Conservation (phyloP, 2,888 invertebrate species). For the Aquatica leii region DNA sequence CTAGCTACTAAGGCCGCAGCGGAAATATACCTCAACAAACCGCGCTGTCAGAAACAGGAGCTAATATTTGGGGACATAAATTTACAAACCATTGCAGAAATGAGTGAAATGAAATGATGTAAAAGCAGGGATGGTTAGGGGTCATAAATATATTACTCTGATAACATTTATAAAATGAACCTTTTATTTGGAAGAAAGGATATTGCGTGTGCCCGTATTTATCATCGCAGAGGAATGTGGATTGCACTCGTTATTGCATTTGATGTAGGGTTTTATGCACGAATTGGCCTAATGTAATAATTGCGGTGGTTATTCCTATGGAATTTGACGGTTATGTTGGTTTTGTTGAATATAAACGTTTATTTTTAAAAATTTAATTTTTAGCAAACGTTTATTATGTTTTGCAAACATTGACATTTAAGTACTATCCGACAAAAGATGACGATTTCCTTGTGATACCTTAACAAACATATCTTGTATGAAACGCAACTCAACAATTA, state of each 20-base stretch:
- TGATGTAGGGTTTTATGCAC: slow-evolving; percentile 37
- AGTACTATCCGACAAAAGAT: too few relatives aligned
- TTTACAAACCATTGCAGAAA: slow-evolving; percentile 64
- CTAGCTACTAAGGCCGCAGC: slow-evolving; percentile 50
- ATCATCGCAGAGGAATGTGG: slow-evolving; percentile 59
- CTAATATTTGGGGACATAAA: slow-evolving; percentile 67
- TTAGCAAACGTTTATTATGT: too few relatives aligned
- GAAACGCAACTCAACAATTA: too few relatives aligned
- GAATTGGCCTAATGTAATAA: slow-evolving; percentile 24
- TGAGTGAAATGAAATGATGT: slow-evolving; percentile 59
- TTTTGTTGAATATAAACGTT: slow-evolving; percentile 7
- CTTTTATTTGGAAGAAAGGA: slow-evolving; percentile 61
- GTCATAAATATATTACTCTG: slow-evolving; percentile 62
- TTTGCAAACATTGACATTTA: too few relatives aligned
- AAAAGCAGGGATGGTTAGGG: slow-evolving; percentile 45
- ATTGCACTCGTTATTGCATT: slow-evolving; percentile 45
- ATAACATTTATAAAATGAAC: slow-evolving; percentile 62
- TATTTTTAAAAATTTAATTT: too few relatives aligned
- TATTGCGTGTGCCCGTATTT: slow-evolving; percentile 59
- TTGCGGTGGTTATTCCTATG: slow-evolving; percentile 14
- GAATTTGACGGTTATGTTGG: slow-evolving; percentile 18
- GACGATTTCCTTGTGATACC: too few relatives aligned
- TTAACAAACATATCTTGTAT: too few relatives aligned
- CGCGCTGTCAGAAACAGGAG: slow-evolving; percentile 57
- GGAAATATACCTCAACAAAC: slow-evolving; percentile 52